A percentile compares a stretch with the other conserved stretches of the same genome.
phyloP scores from a whole-genome alignment of 2,113 vertebrate species.

The Myodes glareolus region DNA sequence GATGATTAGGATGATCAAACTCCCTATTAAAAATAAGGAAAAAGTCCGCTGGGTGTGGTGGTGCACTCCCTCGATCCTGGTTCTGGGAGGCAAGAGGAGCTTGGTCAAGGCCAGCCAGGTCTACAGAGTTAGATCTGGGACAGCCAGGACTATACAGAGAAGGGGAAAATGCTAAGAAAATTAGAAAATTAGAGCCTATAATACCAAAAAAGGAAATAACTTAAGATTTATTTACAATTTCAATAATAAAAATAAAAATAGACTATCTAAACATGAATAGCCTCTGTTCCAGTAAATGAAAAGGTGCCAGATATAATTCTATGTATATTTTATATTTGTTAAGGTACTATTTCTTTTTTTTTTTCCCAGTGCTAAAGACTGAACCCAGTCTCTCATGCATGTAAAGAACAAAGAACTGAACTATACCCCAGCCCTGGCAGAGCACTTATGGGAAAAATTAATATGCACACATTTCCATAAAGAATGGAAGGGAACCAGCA shows the following conservation, averaged over 20 bases:
- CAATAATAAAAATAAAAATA: conserved; percentile 20
- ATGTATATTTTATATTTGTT: not conserved
- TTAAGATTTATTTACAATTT: conserved; percentile 61
- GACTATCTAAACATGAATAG: conserved; percentile 55
- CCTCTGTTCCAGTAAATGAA: conserved; percentile 55
- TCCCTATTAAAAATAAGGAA: not conserved
- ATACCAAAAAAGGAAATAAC: not conserved
- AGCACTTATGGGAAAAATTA: conserved; percentile 28
- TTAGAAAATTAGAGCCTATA: conserved; percentile 7
- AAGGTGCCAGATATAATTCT: conserved; percentile 50
- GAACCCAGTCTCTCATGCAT: not conserved
- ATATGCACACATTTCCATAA: not conserved
- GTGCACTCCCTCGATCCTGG: not conserved
- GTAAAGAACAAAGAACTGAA: not conserved
- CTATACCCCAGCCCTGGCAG: not conserved
- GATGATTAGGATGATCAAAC: not conserved
- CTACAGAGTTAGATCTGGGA: not conserved
- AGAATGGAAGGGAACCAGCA: conserved; percentile 23
- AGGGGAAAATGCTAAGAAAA: conserved; percentile 17
- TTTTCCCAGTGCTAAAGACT: not conserved
- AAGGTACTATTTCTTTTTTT: not conserved
- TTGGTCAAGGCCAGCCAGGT: not conserved
- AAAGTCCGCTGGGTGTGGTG: not conserved
- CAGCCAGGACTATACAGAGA: not conserved
- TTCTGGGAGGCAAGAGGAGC: not conserved